Base-by-base conservation (phyloP, 30 jellyfish, hydroid and myxozoan genomes). In the Nemopilema nomurai region DNA sequence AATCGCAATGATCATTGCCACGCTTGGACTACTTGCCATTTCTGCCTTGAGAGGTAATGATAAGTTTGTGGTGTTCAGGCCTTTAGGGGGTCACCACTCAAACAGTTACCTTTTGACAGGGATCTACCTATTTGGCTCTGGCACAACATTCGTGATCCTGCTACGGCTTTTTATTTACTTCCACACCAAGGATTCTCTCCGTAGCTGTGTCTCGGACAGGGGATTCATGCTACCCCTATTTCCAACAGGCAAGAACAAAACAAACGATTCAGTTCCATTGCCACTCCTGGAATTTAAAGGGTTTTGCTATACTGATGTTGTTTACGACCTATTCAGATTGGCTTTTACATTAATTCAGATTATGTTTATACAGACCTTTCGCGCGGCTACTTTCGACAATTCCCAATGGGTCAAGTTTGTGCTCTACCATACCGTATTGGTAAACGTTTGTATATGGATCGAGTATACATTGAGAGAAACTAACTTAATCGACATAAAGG, bases 371-470 rank as follows among this genome's bases (percentile, higher is more conserved):
- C 92, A 84, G 29, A 29, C 81, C 0, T 84, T 84, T 66, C 87
- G 79, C 62, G 81, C 87, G 16, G 86, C 92, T 20, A 57, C 87
- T 8, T 84, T 84, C 67, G 18, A 18, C 22, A 65, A 49, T 0
- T 57, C 87, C 6, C 21, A 26, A 16, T 50, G 68, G 25, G 75
- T 73, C 24, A 67, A 26, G 20, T 72, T 71, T 71, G 41, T 77
- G 23, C 73, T 84, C 49, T 84, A 51, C 49, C 92, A 53, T 22
- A 84, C 87, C 19, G 74, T 84, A 24, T 13, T 64, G 76, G 51
- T 86, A 41, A 84, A 84, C 64, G 81, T 51, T 19, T 84, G 92
- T 28, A 32, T 74, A 16, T 84, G 92, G 92, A 32, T 73, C 33
- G 50, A 29, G 16, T 84, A 84, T 69, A 26, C 33, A 19, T 24